These are phyloP conservation scores for Trichacis sp. DNA, from an alignment of 2,888 invertebrate species.

Conservation along the genomic window DNA sequence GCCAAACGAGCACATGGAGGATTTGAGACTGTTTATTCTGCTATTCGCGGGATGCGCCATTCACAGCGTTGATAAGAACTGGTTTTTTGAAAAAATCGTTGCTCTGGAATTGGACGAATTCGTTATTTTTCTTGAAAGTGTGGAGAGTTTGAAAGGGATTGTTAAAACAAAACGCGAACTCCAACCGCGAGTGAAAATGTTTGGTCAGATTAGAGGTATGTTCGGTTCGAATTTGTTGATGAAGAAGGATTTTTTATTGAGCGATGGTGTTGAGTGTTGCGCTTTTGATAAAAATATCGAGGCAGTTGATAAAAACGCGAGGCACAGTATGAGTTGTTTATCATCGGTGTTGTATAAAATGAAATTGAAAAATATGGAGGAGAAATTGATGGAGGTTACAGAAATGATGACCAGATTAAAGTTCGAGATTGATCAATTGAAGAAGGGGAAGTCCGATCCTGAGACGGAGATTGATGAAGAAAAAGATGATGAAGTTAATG, in stretches of 20 bases:
- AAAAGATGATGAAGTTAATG: too few relatives aligned
- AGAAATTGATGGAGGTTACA: not conserved
- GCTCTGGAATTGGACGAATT: not conserved
- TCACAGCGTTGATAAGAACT: constrained; percentile 17
- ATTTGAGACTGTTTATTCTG: constrained; percentile 14
- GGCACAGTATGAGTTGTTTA: not conserved
- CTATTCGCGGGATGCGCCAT: constrained; percentile 21
- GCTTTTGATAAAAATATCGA: too few relatives aligned
- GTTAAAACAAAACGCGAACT: not conserved
- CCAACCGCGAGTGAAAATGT: too few relatives aligned
- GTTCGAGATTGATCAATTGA: not conserved
- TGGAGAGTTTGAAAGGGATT: not conserved
- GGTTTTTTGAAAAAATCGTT: constrained; percentile 26
- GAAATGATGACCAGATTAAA: not conserved
- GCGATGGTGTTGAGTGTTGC: not conserved
- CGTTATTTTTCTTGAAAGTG: not conserved
- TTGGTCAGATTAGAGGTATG: not conserved
- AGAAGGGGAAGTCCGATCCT: too few relatives aligned
- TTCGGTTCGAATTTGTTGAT: too few relatives aligned
- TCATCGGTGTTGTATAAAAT: not conserved
- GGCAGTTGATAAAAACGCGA: not conserved
- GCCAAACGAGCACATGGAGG: constrained; percentile 11
- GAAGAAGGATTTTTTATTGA: not conserved
- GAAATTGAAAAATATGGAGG: not conserved
- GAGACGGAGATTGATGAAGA: not conserved